Evolutionary conservation across 2,113 vertebrate genomes (phyloP).

Genomic region (Vireo altiloquus): DNA sequence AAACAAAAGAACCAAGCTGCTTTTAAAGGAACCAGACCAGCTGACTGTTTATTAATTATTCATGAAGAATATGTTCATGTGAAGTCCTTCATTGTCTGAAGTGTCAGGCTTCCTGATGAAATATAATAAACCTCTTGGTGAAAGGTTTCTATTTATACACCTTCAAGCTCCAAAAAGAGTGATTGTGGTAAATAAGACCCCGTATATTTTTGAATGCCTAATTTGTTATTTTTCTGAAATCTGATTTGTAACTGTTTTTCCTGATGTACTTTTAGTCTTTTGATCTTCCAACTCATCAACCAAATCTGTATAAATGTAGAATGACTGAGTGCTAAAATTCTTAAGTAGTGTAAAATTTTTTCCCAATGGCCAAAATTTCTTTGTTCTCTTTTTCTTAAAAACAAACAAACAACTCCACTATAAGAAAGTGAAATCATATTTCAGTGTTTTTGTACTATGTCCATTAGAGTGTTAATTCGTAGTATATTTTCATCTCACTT

Average conservation of each 20-base stretch:
- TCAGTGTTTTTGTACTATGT: not conserved
- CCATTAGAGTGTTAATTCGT: not conserved
- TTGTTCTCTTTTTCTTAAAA: not conserved
- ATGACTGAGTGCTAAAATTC: not conserved
- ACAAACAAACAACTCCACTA: not conserved
- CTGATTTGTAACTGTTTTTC: conserved; percentile 9
- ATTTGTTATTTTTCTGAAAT: conserved; percentile 2
- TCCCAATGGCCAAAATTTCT: not conserved
- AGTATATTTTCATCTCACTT: not conserved
- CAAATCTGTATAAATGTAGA: not conserved
- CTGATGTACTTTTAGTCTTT: not conserved
- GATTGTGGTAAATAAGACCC: not conserved
- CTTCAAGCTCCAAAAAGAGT: not conserved
- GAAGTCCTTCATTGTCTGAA: conserved; percentile 18
- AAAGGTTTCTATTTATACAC: conserved; percentile 17
- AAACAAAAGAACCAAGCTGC: not conserved
- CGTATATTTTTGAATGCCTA: not conserved
- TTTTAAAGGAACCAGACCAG: not conserved
- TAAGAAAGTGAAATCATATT: not conserved
- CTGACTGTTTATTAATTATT: conserved; percentile 22
- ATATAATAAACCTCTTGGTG: not conserved
- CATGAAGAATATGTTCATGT: not conserved
- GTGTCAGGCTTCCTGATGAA: conserved; percentile 15
- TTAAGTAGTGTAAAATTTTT: not conserved
- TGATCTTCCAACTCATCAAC: not conserved